Evolutionary conservation across 2,113 vertebrate genomes (phyloP).

Genomic region (Anser cygnoides): DNA sequence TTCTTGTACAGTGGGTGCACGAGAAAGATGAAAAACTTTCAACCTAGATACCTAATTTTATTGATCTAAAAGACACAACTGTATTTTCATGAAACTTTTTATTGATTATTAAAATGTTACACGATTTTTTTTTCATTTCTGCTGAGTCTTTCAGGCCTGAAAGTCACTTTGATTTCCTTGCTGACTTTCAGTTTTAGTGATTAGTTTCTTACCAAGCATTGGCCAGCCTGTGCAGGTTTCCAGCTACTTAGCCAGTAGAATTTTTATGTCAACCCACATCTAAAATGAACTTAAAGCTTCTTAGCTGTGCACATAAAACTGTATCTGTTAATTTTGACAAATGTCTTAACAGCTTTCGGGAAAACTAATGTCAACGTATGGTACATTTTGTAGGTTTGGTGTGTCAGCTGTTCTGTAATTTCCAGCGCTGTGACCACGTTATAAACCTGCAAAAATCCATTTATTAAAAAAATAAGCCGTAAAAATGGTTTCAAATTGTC

Average conservation of each 20-base stretch:
- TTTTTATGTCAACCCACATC: not conserved
- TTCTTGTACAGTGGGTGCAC: not conserved
- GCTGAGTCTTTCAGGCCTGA: not conserved
- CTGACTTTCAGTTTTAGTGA: constrained; percentile 5
- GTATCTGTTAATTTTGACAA: constrained; percentile 1
- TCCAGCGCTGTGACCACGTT: not conserved
- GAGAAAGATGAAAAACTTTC: not conserved
- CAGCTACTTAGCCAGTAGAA: not conserved
- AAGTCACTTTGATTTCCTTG: constrained; percentile 23
- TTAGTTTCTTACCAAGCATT: not conserved
- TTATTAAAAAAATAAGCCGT: constrained; percentile 12
- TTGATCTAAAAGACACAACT: not conserved
- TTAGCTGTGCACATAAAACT: not conserved
- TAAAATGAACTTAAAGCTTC: not conserved
- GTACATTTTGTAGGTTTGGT: not conserved
- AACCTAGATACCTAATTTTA: not conserved
- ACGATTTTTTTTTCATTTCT: not conserved
- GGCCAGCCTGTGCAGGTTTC: not conserved
- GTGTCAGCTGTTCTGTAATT: constrained; percentile 29
- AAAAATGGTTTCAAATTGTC: constrained; percentile 19
- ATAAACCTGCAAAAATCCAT: constrained; percentile 42
- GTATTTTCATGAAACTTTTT: not conserved
- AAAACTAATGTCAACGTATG: not conserved
- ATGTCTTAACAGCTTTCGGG: not conserved
- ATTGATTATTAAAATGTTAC: not conserved